These are phyloP conservation scores for Rhogogaster chlorosoma DNA, from an alignment of 2,888 invertebrate species.

Conservation along the genomic window DNA sequence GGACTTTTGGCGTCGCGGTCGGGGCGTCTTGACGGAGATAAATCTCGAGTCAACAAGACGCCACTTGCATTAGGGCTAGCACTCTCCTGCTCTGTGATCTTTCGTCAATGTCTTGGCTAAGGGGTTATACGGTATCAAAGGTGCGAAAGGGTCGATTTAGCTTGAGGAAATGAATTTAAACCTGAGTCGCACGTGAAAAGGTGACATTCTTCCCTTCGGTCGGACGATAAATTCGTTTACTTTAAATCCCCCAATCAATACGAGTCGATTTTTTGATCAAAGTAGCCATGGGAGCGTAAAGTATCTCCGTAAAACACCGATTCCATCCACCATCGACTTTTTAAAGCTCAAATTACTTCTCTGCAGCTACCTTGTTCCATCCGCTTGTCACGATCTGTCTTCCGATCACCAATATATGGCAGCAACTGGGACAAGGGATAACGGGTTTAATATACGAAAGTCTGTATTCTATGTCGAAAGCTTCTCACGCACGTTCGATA, in stretches of 20 bases:
- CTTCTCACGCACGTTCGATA: background rate
- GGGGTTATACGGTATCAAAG: background rate
- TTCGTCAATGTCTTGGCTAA: constrained; percentile 13
- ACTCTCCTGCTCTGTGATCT: background rate
- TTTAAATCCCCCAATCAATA: background rate
- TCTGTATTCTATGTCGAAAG: constrained; percentile 5
- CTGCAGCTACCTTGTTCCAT: background rate
- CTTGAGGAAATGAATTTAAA: constrained; percentile 29
- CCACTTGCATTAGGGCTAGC: constrained; percentile 1
- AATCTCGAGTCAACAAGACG: constrained; percentile 10
- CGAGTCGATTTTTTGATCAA: background rate
- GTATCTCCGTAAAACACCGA: background rate
- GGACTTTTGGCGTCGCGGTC: background rate
- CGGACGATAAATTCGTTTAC: background rate
- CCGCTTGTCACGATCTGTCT: constrained; percentile 6
- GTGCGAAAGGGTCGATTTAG: background rate
- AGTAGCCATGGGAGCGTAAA: background rate
- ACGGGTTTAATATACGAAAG: background rate
- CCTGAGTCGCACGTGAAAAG: background rate
- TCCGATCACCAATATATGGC: constrained; percentile 16
- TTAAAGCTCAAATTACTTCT: background rate
- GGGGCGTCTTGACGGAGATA: constrained; percentile 11
- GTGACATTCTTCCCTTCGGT: background rate
- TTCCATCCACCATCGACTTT: background rate
- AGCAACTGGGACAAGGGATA: constrained; percentile 8